phyloP scores from a whole-genome alignment of 2,888 invertebrate genomes.

The Polietes domitor region DNA sequence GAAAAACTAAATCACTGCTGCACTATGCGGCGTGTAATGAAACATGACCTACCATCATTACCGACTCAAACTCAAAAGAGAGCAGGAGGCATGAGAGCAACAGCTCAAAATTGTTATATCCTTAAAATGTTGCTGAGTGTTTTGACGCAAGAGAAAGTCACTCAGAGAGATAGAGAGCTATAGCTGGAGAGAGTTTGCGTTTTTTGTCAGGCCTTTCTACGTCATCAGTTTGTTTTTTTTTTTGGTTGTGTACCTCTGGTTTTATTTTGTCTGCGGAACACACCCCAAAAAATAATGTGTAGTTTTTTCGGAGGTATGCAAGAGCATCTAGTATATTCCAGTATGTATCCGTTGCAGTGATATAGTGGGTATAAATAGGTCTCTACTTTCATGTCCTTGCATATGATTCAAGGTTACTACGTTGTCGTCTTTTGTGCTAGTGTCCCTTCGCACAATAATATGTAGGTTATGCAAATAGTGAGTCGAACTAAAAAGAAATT shows the following conservation, averaged over 20 bases:
- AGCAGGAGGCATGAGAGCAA: no score
- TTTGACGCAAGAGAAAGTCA: neutral
- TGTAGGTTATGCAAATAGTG: slow-evolving; percentile 31
- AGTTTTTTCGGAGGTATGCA: neutral
- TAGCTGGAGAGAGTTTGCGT: neutral
- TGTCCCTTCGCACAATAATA: neutral
- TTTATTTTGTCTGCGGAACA: slow-evolving; percentile 38
- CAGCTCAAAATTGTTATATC: no score
- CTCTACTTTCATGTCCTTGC: slow-evolving; percentile 46
- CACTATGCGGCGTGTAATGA: slow-evolving; percentile 11
- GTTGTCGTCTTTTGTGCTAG: neutral
- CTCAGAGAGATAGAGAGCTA: neutral
- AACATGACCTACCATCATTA: slow-evolving; percentile 62
- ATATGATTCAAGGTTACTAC: slow-evolving; percentile 43
- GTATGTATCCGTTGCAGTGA: slow-evolving; percentile 28
- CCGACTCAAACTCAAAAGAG: slow-evolving; percentile 44
- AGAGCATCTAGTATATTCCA: neutral
- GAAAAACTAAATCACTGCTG: neutral
- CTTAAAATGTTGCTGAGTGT: neutral
- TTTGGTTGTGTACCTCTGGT: neutral
- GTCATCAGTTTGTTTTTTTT: slow-evolving; percentile 52
- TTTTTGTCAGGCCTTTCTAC: slow-evolving; percentile 21
- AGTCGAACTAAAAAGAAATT: neutral
- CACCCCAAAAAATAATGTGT: slow-evolving; percentile 45
- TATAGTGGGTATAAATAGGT: slow-evolving; percentile 13